phyloP scores from a whole-genome alignment of 1,140 invertebrate species.

The Micrasema longulum region DNA sequence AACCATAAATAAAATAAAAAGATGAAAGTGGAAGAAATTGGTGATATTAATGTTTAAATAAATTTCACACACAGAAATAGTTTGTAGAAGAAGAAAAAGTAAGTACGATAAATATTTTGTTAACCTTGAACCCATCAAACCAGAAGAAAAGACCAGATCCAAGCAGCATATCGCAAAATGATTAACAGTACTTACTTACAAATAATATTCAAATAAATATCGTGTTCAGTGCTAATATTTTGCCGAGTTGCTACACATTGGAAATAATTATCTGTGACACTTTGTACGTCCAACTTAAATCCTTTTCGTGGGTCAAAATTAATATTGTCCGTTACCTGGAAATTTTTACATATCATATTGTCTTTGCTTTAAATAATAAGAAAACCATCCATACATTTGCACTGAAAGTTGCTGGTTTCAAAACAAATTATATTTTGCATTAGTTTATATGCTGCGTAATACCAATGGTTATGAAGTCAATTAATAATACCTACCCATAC shows the following conservation, averaged over 20 bases:
- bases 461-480: too few species aligned
- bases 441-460: not conserved
- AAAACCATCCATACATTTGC: constrained; percentile 15
- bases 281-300: constrained; percentile 42
- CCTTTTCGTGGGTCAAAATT: constrained; percentile 46
- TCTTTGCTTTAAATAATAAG: not conserved
- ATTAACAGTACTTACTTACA: constrained; percentile 51
- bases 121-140: constrained; percentile 18
- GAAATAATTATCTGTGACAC: constrained; percentile 36
- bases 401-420: constrained; percentile 5
- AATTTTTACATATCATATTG: constrained; percentile 38
- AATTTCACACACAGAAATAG: constrained; percentile 2
- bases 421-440: not conserved
- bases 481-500: too few species aligned
- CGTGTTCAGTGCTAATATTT: constrained; percentile 30
- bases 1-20: not conserved
- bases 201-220: constrained; percentile 40
- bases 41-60: constrained; percentile 8
- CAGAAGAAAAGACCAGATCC: constrained; percentile 20
- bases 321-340: constrained; percentile 49
- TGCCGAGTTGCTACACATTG: constrained; percentile 34
- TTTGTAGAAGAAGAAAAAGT: too few species aligned
- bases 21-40: constrained; percentile 25
- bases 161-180: constrained; percentile 31
- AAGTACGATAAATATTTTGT: constrained; percentile 11